Evolutionary conservation across 2,113 vertebrate genomes (phyloP).

Genomic region (Corythoichthys intestinalis): DNA sequence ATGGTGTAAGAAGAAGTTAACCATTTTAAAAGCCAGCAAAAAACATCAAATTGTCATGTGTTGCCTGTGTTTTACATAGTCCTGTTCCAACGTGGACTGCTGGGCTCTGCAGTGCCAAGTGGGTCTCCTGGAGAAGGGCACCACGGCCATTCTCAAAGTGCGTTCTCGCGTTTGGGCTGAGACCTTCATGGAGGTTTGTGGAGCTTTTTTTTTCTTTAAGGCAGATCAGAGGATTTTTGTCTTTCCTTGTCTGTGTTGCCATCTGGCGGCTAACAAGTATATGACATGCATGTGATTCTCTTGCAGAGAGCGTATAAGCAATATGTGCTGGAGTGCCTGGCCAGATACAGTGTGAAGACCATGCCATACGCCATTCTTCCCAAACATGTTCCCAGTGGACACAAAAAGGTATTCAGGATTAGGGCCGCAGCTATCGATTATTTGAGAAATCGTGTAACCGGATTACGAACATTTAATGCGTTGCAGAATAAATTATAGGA

Average conservation of each 20-base stretch:
- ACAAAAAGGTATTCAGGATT: constrained; percentile 72
- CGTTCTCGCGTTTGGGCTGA: constrained; percentile 83
- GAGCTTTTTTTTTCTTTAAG: neutral
- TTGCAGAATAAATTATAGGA: too few species aligned
- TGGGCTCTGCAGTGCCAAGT: constrained; percentile 79
- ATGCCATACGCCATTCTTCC: constrained; percentile 85
- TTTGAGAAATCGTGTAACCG: too few species aligned
- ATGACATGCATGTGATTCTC: constrained; percentile 8
- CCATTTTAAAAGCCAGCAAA: neutral
- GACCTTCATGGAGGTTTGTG: constrained; percentile 81
- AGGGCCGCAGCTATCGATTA: too few species aligned
- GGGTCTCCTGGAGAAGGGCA: constrained; percentile 76
- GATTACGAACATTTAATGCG: too few species aligned
- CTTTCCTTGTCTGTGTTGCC: constrained; percentile 30
- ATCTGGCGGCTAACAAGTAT: constrained; percentile 16
- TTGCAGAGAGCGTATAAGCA: constrained; percentile 75
- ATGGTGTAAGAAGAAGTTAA: neutral
- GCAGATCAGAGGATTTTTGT: neutral
- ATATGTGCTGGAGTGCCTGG: constrained; percentile 79
- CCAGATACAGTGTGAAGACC: constrained; percentile 74
- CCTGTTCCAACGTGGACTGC: constrained; percentile 79
- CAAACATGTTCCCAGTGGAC: constrained; percentile 65
- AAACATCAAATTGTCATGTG: neutral
- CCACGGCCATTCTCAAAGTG: constrained; percentile 78
- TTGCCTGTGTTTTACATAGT: constrained; percentile 58